Evolutionary conservation across 2,888 invertebrate species (phyloP), one percentile per base, ranked within the genome.

Genomic region (Ceriagrion tenellum): DNA sequence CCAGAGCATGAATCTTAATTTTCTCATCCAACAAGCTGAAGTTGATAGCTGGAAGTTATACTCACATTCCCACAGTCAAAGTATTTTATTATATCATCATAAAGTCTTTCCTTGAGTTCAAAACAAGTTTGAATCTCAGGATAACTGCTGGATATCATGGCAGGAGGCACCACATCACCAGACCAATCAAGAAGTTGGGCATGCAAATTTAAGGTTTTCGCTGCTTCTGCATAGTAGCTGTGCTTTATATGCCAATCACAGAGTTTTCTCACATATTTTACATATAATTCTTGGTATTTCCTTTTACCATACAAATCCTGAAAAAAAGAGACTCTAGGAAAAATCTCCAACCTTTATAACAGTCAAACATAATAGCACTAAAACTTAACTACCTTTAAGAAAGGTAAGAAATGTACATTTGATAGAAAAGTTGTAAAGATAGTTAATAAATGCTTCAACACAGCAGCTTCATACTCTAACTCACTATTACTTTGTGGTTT

Each of bases 141-240:
- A 97, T 98, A 98, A 69, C 98, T 97, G 95, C 97, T 97, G 12
- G 98, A 98, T 95, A 97, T 97, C 95, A 99, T 97, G 13, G 98
- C 97, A 3, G 98, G 97, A 95, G 98, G 98, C 95, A 99, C 97
- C 0, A 98, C 97, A n/a, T 98, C 98, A 96, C 98, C 98, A 20
- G 98, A 98, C 99, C 99, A 99, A 96, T 98, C 97, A 95, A 99
- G 97, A 95, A 99, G 97, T 96, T 98, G 98, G 93, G 98, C 98
- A 97, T 99, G 99, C 30, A 98, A 97, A 96, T 98, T 98, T 90
- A 99, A 97, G 0, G 99, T 98, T 96, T 98, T 98, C 0, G 99
- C 99, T n/a, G 99, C 99, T 97, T 99, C 99, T 0, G 99, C 99
- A 97, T 98, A 99, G 97, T 99, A 99, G 96, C 98, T 98, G 96